Percentiles rank a stretch among this genome's conserved stretches.
Evolutionary conservation across 2,888 invertebrate species (phyloP).

Genomic region (Tipula lateralis): DNA sequence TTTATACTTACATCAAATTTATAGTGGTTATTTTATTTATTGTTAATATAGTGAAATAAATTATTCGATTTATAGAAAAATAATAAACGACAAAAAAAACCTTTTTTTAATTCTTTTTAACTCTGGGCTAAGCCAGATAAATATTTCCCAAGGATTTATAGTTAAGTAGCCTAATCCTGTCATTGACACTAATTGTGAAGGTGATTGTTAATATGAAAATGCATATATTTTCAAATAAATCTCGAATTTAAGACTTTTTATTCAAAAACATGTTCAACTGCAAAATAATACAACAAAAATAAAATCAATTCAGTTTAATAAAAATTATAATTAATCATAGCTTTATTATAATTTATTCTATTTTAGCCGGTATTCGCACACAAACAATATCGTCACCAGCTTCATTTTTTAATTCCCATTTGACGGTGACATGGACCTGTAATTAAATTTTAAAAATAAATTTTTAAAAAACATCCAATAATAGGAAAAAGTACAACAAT

Average conservation of each 20-base stretch:
- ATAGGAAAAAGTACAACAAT: too few species aligned
- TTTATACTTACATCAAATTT: background rate
- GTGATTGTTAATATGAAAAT: too few species aligned
- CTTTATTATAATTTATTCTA: constrained; percentile 46
- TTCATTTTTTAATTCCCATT: constrained; percentile 66
- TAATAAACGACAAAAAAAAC: background rate
- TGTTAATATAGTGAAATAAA: background rate
- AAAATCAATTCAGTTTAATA: background rate
- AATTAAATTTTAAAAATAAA: constrained; percentile 37
- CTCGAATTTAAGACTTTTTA: background rate
- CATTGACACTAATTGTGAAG: too few species aligned
- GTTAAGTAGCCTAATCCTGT: too few species aligned
- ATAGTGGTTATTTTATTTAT: background rate
- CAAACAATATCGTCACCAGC: constrained; percentile 61
- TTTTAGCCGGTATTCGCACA: constrained; percentile 62
- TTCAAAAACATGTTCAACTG: background rate
- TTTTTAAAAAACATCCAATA: constrained; percentile 28
- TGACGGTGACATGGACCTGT: constrained; percentile 60
- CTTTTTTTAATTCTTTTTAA: background rate
- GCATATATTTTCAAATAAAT: background rate
- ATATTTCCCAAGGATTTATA: too few species aligned
- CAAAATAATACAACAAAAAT: background rate
- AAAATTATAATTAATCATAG: background rate
- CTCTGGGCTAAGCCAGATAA: too few species aligned
- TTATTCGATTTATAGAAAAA: background rate